phyloP scores from a whole-genome alignment of 2,113 vertebrate species.

The Hymenochirus boettgeri region DNA sequence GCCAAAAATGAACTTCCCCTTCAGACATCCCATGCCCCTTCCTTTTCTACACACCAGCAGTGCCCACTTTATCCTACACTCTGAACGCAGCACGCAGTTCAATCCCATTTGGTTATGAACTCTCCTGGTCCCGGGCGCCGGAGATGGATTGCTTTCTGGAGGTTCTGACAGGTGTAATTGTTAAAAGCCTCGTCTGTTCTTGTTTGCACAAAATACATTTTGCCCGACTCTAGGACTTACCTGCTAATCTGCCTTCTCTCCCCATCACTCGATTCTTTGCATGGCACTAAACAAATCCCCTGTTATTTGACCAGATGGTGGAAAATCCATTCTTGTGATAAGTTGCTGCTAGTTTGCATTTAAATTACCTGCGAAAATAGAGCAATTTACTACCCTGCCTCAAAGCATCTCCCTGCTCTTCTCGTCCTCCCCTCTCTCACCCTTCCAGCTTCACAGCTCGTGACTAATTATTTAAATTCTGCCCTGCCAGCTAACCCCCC shows the following conservation, averaged over 20 bases:
- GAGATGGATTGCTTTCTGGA: constrained; percentile 98
- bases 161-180: constrained; percentile 99
- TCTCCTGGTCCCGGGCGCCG: constrained; percentile 88
- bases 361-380: constrained; percentile 99
- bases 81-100: constrained; percentile 28
- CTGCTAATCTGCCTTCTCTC: constrained; percentile 90
- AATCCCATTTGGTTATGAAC: constrained; percentile 89
- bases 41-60: constrained; percentile 17
- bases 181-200: constrained; percentile 99
- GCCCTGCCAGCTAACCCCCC: constrained; percentile 80
- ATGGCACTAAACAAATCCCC: constrained; percentile 99
- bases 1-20: constrained; percentile 5
- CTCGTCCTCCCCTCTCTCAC: constrained; percentile 72
- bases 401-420: constrained; percentile 83
- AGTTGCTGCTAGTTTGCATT: constrained; percentile 99
- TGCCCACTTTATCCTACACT: constrained; percentile 41
- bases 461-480: constrained; percentile 94
- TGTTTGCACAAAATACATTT: constrained; percentile 99
- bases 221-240: constrained; percentile 94
- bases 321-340: constrained; percentile 99
- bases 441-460: constrained; percentile 88
- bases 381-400: constrained; percentile 99
- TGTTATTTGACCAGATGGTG: constrained; percentile 99
- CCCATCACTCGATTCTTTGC: constrained; percentile 99
- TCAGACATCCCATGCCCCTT: constrained; percentile 22